Evolutionary conservation across 1,140 invertebrate genomes (phyloP), one percentile per base, ranked within the genome.

Genomic region (Tetragnatha versicolor): DNA sequence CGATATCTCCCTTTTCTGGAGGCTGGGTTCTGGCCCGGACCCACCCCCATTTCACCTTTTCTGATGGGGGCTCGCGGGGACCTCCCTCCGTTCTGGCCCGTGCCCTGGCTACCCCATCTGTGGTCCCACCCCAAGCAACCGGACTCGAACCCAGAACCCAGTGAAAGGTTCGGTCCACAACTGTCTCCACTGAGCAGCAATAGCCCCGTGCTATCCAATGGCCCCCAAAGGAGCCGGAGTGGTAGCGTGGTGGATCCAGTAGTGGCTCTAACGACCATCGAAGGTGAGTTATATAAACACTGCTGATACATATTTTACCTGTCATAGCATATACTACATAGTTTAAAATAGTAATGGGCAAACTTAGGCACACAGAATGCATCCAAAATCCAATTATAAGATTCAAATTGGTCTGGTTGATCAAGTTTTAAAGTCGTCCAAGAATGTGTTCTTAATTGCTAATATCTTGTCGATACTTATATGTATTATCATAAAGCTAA

Each of bases 1-100:
- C 63, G 63, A 22, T 66, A 66, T 29, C 25, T 66, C 3, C 63
- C 63, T 17, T 35, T 66, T 27, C 33, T 66, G 1, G 63, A 66
- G 47, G 63, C 63, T 3, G 63, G 63, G 2, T 66, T 66, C 12
- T 66, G 39, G 63, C 39, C 63, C 5, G 39, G 37, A 1, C 12
- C 63, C 12, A 47, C 37, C 0, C 2, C 60, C 3, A 3, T 45
- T 6, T 66, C 63, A 6, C 63, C 63, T 27, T 66, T 66, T 20
- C 39, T 45, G 20, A n/a, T 66, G n/a, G 39, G 37, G 17, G n/a
- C 49, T 7, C n/a, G n/a, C n/a, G 14, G 63, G 47, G 63, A 66
- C 0, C 17, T 45, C 17, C 63, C 63, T 2, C 63, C 37, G 3
- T 66, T 66, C 27, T 66, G 63, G 63, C 63, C 63, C 7, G 63